These are phyloP conservation scores for Darevskia nairensis DNA, from an alignment of 2,797 vertebrate species.

Conservation along the genomic window DNA sequence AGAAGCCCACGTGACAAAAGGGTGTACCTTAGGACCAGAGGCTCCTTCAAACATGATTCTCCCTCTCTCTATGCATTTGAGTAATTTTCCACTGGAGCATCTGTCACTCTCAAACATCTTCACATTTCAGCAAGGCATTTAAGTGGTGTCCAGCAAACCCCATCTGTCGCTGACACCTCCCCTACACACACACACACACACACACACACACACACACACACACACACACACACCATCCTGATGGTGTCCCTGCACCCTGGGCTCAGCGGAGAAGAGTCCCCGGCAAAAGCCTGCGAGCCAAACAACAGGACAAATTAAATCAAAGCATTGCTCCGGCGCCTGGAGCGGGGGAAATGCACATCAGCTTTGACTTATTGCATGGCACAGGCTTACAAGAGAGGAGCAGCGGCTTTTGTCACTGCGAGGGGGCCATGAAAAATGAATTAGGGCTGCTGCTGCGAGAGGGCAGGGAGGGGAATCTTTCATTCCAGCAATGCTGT, in stretches of 20 bases:
- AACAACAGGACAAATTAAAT: conserved; percentile 84
- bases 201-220: too few relatives aligned
- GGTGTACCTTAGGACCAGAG: conserved; percentile 21
- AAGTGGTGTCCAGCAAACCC: conserved; percentile 73
- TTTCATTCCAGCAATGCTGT: conserved; percentile 77
- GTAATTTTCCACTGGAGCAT: conserved; percentile 67
- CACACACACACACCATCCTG: not conserved
- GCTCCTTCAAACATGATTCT: conserved; percentile 44
- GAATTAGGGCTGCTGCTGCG: conserved; percentile 82
- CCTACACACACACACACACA: not conserved
- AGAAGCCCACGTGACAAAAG: not conserved
- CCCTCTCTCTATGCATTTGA: conserved; percentile 44
- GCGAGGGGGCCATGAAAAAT: conserved; percentile 84
- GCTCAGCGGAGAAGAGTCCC: conserved; percentile 63
- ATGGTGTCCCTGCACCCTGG: conserved; percentile 50
- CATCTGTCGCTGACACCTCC: conserved; percentile 71
- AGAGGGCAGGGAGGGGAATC: conserved; percentile 81
- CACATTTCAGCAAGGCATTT: conserved; percentile 75
- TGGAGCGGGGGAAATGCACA: conserved; percentile 78
- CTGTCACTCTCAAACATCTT: conserved; percentile 68
- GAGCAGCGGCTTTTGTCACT: conserved; percentile 83
- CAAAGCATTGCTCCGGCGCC: conserved; percentile 75
- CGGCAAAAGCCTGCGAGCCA: conserved; percentile 69
- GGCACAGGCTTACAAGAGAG: conserved; percentile 77
- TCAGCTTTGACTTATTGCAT: conserved; percentile 83